Conservation (phyloP, 2,113 vertebrate genomes). For the Corapipo altera region DNA sequence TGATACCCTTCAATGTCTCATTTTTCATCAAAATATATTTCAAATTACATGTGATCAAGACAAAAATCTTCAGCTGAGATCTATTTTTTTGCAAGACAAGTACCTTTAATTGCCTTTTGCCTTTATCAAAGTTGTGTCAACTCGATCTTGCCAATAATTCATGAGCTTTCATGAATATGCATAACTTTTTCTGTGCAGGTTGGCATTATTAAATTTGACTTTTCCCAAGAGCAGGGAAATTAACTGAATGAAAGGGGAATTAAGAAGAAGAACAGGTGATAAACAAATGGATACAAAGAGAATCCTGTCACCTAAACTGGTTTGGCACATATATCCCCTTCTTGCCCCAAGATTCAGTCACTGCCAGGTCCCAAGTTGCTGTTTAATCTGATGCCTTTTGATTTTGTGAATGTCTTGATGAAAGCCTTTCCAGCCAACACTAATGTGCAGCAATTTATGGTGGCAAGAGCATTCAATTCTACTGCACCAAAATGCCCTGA, state of each 20-base stretch:
- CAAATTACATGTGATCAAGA: background rate
- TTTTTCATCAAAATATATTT: constrained; percentile 27
- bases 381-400: background rate
- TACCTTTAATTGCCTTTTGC: constrained; percentile 63
- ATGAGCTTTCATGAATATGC: constrained; percentile 65
- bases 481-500: background rate
- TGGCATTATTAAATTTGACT: constrained; percentile 61
- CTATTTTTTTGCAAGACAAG: constrained; percentile 20
- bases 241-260: constrained; percentile 47
- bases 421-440: background rate
- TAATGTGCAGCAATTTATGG: background rate
- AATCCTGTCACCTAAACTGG: background rate
- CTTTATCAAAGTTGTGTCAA: constrained; percentile 51
- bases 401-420: background rate
- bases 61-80: constrained; percentile 29
- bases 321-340: background rate
- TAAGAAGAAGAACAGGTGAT: constrained; percentile 35
- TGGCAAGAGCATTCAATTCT: background rate
- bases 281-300: constrained; percentile 25
- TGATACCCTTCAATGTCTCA: background rate
- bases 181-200: constrained; percentile 17
- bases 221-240: constrained; percentile 51
- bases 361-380: background rate
- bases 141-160: constrained; percentile 70
- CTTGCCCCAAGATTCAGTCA: background rate